Evolutionary conservation across 2,888 invertebrate species (phyloP), one percentile per base, ranked within the genome.

Genomic region (Ormia ochracea): DNA sequence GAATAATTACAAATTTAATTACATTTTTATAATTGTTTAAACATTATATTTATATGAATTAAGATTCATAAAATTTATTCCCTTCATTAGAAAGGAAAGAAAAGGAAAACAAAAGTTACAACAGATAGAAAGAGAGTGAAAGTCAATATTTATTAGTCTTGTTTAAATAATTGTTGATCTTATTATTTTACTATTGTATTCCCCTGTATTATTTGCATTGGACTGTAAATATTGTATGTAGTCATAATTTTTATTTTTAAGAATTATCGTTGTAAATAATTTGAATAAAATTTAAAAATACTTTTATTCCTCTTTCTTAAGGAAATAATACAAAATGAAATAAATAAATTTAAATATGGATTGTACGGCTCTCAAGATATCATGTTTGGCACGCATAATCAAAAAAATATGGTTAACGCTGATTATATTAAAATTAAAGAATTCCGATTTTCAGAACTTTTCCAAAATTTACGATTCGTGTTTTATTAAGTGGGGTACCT

Each of bases 161-260:
- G 41, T 63, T 63, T 59, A 65, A 36, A 76, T 58, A 70, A 48
- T 76, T 76, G 76, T 76, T 76, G 54, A 65, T 36, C 68, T 50
- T 68, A 54, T 54, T 65, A 56, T 54, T 33, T 33, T 33, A 48
- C 61, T 56, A 63, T 58, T 31, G 12, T 58, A 65, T 50, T 66
- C 23, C 61, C 54, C 21, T 59, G 66, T 74, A 41, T 77, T 61
- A 76, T 76, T 76, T 76, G 68, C 75, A 69, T 68, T 56, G 9
- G 48, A 70, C 23, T 63, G 69, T 63, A 76, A 76, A 76, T 77
- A 70, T 70, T 65, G 36, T 45, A 36, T 58, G 65, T 58, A 74
- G 58, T 52, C 43, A 58, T 38, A 26, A 17, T 26, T 28, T 58
- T 6, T 23, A 58, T 50, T 12, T 7, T 19, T 28, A 72, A 41